Percentiles rank a stretch among this genome's conserved stretches.
Conservation (phyloP, 64 coral and sea anemone genomes). For the Pachyseris speciosa region DNA sequence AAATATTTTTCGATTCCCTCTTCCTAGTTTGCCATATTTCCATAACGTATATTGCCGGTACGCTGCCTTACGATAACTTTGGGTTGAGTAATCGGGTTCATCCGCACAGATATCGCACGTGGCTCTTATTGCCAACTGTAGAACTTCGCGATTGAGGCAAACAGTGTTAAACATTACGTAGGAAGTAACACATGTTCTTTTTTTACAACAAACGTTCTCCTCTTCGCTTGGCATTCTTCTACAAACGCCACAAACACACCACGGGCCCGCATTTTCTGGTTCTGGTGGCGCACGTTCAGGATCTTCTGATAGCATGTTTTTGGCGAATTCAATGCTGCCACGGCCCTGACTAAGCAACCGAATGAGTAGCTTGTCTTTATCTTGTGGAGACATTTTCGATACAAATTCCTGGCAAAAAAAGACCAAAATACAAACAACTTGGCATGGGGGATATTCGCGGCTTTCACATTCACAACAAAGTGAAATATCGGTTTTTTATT, state of each 20-base stretch:
- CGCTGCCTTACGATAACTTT: slow-evolving; percentile 22
- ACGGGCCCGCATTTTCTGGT: not conserved
- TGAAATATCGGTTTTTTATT: not conserved
- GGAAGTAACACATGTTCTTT: slow-evolving; percentile 21
- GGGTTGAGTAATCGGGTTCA: not conserved
- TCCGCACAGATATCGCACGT: slow-evolving; percentile 13
- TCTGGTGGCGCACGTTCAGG: not conserved
- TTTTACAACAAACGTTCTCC: slow-evolving; percentile 29
- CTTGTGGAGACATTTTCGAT: not conserved
- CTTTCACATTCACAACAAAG: not conserved
- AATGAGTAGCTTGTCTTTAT: slow-evolving; percentile 16
- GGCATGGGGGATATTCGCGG: not conserved
- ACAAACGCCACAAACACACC: not conserved
- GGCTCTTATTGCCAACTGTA: slow-evolving; percentile 31
- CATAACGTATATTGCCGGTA: slow-evolving; percentile 37
- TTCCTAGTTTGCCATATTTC: slow-evolving; percentile 4
- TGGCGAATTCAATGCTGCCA: slow-evolving; percentile 35
- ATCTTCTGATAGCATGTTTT: not conserved
- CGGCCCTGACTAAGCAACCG: slow-evolving; percentile 4
- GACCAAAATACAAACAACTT: not conserved
- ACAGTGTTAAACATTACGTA: slow-evolving; percentile 28
- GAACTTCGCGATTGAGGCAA: slow-evolving; percentile 14
- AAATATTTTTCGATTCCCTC: not conserved
- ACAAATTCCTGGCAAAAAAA: not conserved
- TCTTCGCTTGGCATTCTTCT: not conserved